Evolutionary conservation across 2,797 vertebrate species (phyloP).

Genomic region (Myotis pilosus): DNA sequence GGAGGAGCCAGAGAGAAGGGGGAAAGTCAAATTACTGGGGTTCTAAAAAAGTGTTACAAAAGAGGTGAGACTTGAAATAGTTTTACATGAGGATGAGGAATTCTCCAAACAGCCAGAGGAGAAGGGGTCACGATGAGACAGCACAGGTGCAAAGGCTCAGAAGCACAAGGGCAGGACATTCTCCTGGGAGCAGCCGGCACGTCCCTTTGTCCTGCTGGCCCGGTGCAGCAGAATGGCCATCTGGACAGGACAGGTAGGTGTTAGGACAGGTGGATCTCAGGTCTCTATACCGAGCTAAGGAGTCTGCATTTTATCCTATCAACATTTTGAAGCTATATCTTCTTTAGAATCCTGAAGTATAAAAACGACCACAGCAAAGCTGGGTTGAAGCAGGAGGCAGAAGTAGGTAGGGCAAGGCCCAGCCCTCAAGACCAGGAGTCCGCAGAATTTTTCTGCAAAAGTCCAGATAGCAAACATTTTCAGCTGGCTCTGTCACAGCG

Average conservation of each 20-base stretch:
- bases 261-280: not conserved
- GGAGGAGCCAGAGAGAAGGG: not conserved
- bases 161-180: not conserved
- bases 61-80: not conserved
- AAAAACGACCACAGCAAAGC: not conserved
- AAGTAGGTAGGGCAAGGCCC: not conserved
- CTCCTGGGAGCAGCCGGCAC: accelerated
- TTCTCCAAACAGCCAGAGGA: not conserved
- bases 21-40: not conserved
- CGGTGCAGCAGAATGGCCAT: not conserved
- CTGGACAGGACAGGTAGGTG: not conserved
- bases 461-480: not conserved
- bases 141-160: not conserved
- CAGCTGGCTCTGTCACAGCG: not conserved
- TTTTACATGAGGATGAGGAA: not conserved
- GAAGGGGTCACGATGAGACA: not conserved
- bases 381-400: not conserved
- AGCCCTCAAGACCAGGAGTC: no score
- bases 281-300: not conserved
- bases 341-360: not conserved
- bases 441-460: not conserved
- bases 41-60: not conserved
- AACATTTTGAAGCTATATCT: not conserved
- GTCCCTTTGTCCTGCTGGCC: not conserved
- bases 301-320: not conserved